Evolutionary conservation across 2,113 vertebrate species (phyloP).

Genomic region (Pandion haliaetus): DNA sequence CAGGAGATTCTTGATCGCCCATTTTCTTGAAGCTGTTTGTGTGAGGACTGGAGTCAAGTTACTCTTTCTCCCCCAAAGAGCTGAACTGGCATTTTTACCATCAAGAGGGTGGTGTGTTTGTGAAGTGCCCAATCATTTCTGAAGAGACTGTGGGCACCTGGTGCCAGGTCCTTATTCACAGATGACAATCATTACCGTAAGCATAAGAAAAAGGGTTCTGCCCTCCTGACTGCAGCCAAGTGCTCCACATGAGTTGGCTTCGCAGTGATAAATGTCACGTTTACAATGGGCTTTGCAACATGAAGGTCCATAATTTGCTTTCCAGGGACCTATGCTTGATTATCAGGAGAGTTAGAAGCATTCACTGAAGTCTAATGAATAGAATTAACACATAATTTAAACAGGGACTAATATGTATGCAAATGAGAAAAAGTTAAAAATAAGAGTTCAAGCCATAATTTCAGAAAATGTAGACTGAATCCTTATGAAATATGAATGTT

Average conservation of each 20-base stretch:
- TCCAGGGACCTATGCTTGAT: conserved; percentile 48
- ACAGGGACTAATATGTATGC: conserved; percentile 67
- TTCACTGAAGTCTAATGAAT: conserved; percentile 62
- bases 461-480: conserved; percentile 26
- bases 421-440: conserved; percentile 67
- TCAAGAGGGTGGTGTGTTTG: background rate
- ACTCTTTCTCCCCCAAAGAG: background rate
- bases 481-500: conserved; percentile 58
- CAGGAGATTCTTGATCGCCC: background rate
- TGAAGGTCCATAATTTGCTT: conserved; percentile 53
- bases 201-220: conserved; percentile 9
- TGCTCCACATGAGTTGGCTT: background rate
- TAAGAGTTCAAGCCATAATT: conserved; percentile 52
- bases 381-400: conserved; percentile 74
- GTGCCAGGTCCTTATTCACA: conserved; percentile 26
- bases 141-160: background rate
- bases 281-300: conserved; percentile 37
- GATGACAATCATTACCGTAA: background rate
- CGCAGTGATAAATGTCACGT: conserved; percentile 54
- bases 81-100: background rate
- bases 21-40: background rate
- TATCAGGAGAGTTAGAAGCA: conserved; percentile 57
- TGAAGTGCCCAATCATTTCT: background rate
- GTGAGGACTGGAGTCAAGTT: background rate
- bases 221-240: conserved; percentile 24